These are phyloP conservation scores for Chamaea fasciata DNA, from an alignment of 2,113 vertebrate species.

Conservation along the genomic window DNA sequence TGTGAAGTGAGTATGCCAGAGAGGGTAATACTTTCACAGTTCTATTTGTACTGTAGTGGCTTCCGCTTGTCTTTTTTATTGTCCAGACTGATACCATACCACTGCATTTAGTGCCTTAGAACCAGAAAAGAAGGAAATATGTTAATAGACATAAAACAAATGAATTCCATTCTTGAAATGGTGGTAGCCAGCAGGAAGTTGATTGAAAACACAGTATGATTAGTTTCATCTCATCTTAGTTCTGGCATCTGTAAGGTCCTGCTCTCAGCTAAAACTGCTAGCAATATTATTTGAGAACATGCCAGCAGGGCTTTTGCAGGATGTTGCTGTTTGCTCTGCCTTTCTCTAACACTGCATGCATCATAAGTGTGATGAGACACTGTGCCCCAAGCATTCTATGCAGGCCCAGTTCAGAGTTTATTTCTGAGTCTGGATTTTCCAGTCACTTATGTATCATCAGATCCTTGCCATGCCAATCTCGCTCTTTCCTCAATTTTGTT, in stretches of 20 bases:
- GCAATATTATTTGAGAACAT: not conserved
- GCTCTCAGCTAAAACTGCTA: constrained; percentile 29
- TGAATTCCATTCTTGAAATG: constrained; percentile 53
- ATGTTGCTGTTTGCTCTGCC: constrained; percentile 7
- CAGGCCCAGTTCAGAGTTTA: not conserved
- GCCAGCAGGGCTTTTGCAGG: constrained; percentile 15
- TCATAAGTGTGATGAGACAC: constrained; percentile 16
- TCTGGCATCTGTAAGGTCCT: constrained; percentile 32
- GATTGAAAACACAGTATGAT: constrained; percentile 54
- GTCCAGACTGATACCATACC: not conserved
- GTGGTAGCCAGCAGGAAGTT: constrained; percentile 45
- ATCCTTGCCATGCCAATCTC: not conserved
- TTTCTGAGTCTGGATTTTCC: constrained; percentile 31
- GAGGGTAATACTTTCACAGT: not conserved
- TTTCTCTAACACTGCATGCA: not conserved
- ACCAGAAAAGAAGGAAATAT: not conserved
- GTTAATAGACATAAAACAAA: constrained; percentile 4
- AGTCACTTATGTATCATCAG: constrained; percentile 6
- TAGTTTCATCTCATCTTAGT: constrained; percentile 54
- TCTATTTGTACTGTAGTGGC: not conserved
- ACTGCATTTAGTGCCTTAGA: not conserved
- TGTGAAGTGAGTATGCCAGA: not conserved
- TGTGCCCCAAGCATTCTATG: not conserved
- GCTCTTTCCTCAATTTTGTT: constrained; percentile 26
- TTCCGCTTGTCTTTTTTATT: not conserved